phyloP scores from a whole-genome alignment of 2,113 vertebrate genomes.

The Corynorhinus townsendii region DNA sequence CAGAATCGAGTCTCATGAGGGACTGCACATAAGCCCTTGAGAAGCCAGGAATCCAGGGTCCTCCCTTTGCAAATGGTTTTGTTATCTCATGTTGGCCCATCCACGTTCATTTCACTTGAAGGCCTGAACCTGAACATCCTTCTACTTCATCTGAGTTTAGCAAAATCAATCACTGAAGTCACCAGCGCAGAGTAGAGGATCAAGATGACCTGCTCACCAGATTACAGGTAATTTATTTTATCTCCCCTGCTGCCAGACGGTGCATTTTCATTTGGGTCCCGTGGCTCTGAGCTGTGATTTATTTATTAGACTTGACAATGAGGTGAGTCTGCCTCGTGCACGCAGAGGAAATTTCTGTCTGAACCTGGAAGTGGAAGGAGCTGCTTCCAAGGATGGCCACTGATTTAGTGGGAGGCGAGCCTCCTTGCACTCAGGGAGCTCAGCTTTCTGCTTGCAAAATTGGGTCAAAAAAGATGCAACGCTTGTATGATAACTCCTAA shows the following conservation, averaged over 20 bases:
- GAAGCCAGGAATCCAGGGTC: background rate
- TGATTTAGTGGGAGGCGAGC: background rate
- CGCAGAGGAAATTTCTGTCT: constrained; percentile 32
- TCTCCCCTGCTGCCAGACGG: constrained; percentile 31
- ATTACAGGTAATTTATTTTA: constrained; percentile 43
- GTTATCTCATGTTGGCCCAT: background rate
- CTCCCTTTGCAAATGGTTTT: background rate
- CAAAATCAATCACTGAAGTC: constrained; percentile 32
- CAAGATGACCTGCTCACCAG: constrained; percentile 40
- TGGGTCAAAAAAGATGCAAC: background rate
- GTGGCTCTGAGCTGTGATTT: constrained; percentile 23
- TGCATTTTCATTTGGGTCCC: constrained; percentile 8
- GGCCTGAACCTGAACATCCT: background rate
- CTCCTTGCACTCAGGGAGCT: background rate
- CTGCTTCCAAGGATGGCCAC: background rate
- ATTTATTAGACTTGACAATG: constrained; percentile 55
- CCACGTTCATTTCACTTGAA: background rate
- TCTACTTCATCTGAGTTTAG: constrained; percentile 29
- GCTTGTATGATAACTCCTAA: background rate
- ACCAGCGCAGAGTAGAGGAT: background rate
- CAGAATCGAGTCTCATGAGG: accelerated
- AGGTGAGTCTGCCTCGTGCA: background rate
- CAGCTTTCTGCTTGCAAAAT: background rate
- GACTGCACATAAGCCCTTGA: background rate
- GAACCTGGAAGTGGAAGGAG: background rate